These are phyloP conservation scores for Sebastes iracundus DNA, from an alignment of 2,797 vertebrate genomes.

Conservation along the genomic window DNA sequence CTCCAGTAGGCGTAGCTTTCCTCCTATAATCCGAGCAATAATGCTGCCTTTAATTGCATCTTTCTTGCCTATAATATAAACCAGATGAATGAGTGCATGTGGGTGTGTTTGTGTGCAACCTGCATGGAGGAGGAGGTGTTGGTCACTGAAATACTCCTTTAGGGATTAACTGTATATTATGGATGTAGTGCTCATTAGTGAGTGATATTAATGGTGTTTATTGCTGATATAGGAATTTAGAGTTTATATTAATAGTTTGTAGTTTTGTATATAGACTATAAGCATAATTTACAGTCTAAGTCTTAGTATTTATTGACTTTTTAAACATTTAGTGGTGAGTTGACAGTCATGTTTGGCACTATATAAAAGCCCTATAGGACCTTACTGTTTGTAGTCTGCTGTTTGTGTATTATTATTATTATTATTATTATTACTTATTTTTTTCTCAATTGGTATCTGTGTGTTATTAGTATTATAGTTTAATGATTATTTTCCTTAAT, in stretches of 20 bases:
- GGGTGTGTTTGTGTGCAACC: conserved; percentile 34
- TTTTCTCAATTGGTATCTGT: background rate
- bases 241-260: background rate
- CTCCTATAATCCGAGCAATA: background rate
- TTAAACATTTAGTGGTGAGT: too few relatives aligned
- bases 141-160: too few relatives aligned
- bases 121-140: too few relatives aligned
- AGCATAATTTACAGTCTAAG: background rate
- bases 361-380: background rate
- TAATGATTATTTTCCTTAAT: background rate
- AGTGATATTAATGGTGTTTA: background rate
- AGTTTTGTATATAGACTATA: background rate
- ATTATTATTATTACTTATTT: background rate
- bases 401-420: background rate
- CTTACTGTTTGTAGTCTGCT: background rate
- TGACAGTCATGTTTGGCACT: background rate
- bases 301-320: too few relatives aligned
- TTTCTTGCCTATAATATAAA: background rate
- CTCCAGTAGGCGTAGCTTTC: conserved; percentile 41
- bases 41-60: background rate
- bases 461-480: too few relatives aligned
- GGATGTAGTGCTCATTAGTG: background rate
- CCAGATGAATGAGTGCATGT: conserved; percentile 29
- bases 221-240: background rate
- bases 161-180: background rate